A percentile compares a stretch with the other conserved stretches of the same genome.
Evolutionary conservation across 2,888 invertebrate genomes (phyloP).

Genomic region (Arctia plantaginis): DNA sequence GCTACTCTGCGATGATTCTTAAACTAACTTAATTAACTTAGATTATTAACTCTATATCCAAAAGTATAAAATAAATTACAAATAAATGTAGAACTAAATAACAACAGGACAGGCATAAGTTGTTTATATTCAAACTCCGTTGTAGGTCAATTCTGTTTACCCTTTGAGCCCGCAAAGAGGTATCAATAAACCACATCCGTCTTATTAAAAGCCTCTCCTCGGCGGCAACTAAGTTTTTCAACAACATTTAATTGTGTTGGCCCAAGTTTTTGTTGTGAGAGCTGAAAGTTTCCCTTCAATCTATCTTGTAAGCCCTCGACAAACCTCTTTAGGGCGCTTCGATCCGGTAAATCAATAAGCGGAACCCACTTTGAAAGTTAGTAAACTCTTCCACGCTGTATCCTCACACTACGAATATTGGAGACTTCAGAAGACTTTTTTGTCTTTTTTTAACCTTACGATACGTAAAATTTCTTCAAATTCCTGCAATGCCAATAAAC

Average conservation of each 20-base stretch:
- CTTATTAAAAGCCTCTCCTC: slow-evolving; percentile 18
- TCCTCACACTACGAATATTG: slow-evolving; percentile 14
- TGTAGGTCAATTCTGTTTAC: slow-evolving; percentile 1
- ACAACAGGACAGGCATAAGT: background rate
- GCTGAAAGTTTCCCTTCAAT: slow-evolving; percentile 54
- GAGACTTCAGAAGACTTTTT: slow-evolving; percentile 31
- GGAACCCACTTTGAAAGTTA: slow-evolving; percentile 66
- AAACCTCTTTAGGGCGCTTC: slow-evolving; percentile 66
- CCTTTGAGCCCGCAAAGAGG: slow-evolving; percentile 7
- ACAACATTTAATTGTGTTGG: slow-evolving; percentile 54
- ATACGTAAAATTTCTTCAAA: background rate
- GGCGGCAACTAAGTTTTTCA: slow-evolving; percentile 40
- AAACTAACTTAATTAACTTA: no score
- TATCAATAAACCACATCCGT: slow-evolving; percentile 8
- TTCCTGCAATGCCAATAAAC: no score
- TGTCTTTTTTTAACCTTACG: background rate
- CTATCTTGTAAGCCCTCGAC: slow-evolving; percentile 57
- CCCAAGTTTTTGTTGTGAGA: slow-evolving; percentile 47
- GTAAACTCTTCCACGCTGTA: slow-evolving; percentile 65
- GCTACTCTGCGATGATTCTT: no score
- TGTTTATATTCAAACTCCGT: background rate
- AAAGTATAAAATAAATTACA: background rate
- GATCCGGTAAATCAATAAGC: slow-evolving; percentile 72
- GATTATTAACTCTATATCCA: no score
- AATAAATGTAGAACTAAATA: background rate